These are phyloP conservation scores for Rutilus rutilus DNA, from an alignment of 2,113 vertebrate species.

Conservation along the genomic window DNA sequence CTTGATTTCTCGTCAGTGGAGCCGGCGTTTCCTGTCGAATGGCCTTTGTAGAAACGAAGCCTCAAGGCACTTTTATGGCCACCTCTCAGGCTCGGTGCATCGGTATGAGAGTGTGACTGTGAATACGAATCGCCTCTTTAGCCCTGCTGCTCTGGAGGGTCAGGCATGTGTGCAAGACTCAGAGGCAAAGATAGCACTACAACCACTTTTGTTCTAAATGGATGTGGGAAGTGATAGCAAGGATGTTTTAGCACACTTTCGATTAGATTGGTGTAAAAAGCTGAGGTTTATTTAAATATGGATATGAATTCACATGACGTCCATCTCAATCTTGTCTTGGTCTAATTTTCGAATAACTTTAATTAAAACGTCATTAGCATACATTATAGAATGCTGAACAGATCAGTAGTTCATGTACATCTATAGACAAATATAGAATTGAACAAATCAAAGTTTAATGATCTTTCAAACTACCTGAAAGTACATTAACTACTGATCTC, in stretches of 20 bases:
- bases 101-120: conserved; percentile 60
- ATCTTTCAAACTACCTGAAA: conserved; percentile 12
- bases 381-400: background rate
- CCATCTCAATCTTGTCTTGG: background rate
- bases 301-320: background rate
- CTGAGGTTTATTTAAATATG: conserved; percentile 16
- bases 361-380: conserved; percentile 1
- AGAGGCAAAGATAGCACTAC: conserved; percentile 45
- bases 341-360: background rate
- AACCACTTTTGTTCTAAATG: conserved; percentile 49
- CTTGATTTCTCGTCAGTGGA: conserved; percentile 38
- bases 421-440: background rate
- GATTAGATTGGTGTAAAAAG: background rate
- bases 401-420: background rate
- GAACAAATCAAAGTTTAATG: background rate
- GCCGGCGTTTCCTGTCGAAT: conserved; percentile 43
- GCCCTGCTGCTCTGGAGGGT: conserved; percentile 44
- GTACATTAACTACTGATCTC: background rate
- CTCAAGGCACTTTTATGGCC: conserved; percentile 55
- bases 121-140: conserved; percentile 60
- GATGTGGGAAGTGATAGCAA: conserved; percentile 45
- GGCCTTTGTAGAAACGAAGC: conserved; percentile 47
- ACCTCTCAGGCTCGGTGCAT: conserved; percentile 54
- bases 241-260: conserved; percentile 40
- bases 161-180: conserved; percentile 52